Conservation (phyloP, 2,888 invertebrate genomes). For the Sicus ferrugineus region DNA sequence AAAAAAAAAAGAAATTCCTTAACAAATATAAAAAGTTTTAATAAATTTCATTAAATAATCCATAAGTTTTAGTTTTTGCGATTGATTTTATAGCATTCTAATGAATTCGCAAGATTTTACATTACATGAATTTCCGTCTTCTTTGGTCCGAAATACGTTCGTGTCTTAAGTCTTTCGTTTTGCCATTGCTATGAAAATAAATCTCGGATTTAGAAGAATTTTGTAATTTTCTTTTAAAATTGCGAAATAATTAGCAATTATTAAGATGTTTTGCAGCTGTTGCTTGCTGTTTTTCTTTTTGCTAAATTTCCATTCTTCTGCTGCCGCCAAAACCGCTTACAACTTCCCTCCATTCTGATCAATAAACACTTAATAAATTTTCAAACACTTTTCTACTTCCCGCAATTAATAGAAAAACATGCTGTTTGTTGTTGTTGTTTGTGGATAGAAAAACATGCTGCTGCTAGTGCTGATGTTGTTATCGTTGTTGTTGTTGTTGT, state of each 20-base stretch:
- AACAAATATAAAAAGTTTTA: no score
- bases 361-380: slow-evolving; percentile 15
- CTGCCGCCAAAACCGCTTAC: background rate
- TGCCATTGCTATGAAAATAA: background rate
- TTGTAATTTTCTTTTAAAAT: background rate
- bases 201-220: background rate
- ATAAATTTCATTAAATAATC: no score
- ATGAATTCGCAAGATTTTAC: background rate
- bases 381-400: slow-evolving; percentile 28
- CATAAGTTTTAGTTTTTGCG: no score
- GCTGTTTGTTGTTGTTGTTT: no score
- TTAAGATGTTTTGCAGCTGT: background rate
- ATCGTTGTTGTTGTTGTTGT: background rate
- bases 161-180: background rate
- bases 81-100: no score
- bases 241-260: slow-evolving; percentile 6
- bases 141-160: background rate
- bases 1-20: no score
- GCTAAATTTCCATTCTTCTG: background rate
- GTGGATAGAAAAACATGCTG: slow-evolving; percentile 7
- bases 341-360: slow-evolving; percentile 15
- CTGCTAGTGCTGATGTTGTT: background rate
- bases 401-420: slow-evolving; percentile 16
- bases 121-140: background rate
- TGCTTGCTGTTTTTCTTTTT: background rate